Evolutionary conservation across 2,888 invertebrate species (phyloP).

Genomic region (Hipparchia sbordonii): DNA sequence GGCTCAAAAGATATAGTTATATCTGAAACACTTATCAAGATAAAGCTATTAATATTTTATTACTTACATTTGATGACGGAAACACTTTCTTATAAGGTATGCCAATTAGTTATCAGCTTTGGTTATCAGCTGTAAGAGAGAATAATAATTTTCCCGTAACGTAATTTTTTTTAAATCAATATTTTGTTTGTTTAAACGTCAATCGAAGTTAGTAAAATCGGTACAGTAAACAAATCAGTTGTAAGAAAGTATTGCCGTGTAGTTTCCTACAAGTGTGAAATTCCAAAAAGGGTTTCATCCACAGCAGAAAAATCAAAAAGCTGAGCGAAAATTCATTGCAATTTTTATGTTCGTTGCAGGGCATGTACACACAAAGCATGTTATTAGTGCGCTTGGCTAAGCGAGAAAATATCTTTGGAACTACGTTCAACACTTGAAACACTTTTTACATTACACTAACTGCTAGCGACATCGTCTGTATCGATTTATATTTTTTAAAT

Average conservation of each 20-base stretch:
- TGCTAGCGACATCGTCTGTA: too few species aligned
- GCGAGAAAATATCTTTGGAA: conserved; percentile 20
- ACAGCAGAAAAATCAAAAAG: conserved; percentile 3
- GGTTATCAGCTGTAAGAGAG: too few species aligned
- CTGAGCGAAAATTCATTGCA: conserved; percentile 17
- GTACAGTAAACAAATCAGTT: too few species aligned
- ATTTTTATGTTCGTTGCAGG: conserved; percentile 16
- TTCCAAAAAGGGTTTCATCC: not conserved
- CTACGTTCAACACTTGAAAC: conserved; percentile 13
- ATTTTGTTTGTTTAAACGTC: too few species aligned
- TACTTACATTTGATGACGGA: too few species aligned
- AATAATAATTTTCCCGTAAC: too few species aligned
- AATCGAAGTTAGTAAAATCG: too few species aligned
- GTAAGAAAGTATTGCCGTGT: too few species aligned
- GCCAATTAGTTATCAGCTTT: too few species aligned
- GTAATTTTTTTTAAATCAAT: not conserved
- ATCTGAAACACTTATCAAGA: not conserved
- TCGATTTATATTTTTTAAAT: too few species aligned
- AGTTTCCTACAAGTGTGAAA: not conserved
- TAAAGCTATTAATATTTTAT: not conserved
- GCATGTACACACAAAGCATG: conserved; percentile 16
- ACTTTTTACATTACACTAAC: not conserved
- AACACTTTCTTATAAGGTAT: too few species aligned
- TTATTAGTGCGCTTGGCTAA: conserved; percentile 28
- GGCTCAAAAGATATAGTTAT: not conserved